Conservation (phyloP, 2,888 invertebrate genomes). For the Serripes groenlandicus region DNA sequence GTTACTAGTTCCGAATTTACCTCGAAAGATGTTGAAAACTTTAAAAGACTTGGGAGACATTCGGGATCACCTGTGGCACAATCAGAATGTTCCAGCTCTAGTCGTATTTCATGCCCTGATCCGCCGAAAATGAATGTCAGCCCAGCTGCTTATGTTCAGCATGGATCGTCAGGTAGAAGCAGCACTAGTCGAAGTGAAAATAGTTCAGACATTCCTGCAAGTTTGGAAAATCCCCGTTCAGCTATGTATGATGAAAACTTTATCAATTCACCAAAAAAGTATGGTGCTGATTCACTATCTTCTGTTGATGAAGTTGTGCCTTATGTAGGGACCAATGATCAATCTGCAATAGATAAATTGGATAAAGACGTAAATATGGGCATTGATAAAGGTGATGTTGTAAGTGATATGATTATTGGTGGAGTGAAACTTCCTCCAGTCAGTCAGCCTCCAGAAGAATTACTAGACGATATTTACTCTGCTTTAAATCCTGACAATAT, state of each 20-base stretch:
- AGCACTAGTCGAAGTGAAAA: not conserved
- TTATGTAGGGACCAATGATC: not conserved
- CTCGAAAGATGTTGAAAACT: slow-evolving; percentile 74
- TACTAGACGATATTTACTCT: slow-evolving; percentile 35
- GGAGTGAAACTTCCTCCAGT: slow-evolving; percentile 23
- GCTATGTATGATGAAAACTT: slow-evolving; percentile 18
- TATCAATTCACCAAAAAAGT: not conserved
- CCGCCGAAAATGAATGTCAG: slow-evolving; percentile 69
- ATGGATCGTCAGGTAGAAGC: slow-evolving; percentile 18
- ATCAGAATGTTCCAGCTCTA: slow-evolving; percentile 78
- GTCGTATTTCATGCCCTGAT: slow-evolving; percentile 79
- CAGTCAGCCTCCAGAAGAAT: slow-evolving; percentile 24
- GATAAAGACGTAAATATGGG: not conserved
- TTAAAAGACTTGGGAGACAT: slow-evolving; percentile 58
- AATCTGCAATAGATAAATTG: not conserved
- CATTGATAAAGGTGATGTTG: not conserved
- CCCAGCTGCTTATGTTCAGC: slow-evolving; percentile 62
- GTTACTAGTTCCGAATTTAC: slow-evolving; percentile 70
- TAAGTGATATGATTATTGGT: not conserved
- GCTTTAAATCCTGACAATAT: slow-evolving; percentile 1
- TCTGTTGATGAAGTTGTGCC: not conserved
- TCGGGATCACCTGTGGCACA: slow-evolving; percentile 39
- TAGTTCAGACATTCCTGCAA: not conserved
- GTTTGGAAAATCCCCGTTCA: not conserved
- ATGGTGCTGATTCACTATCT: not conserved